Evolutionary conservation across 2,888 invertebrate genomes (phyloP).

Genomic region (Plusia festucae): DNA sequence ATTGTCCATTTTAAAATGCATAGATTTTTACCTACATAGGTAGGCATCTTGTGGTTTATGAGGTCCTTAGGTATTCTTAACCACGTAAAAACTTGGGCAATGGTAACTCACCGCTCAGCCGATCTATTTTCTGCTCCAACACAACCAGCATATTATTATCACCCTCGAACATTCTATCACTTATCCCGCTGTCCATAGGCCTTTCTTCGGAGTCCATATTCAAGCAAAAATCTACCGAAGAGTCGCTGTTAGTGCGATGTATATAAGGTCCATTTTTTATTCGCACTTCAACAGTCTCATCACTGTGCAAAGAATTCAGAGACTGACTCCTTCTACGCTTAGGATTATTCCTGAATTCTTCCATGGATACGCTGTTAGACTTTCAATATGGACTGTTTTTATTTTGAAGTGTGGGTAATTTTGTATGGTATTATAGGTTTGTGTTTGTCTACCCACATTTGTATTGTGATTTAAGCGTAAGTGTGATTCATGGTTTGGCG

Average conservation of each 20-base stretch:
- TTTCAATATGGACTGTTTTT: not conserved
- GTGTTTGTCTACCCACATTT: not conserved
- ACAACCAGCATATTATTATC: slow-evolving; percentile 63
- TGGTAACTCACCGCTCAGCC: slow-evolving; percentile 74
- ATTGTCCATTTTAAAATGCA: no score
- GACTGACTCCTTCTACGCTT: slow-evolving; percentile 35
- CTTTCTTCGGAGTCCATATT: slow-evolving; percentile 60
- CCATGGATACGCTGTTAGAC: slow-evolving; percentile 27
- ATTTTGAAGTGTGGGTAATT: not conserved
- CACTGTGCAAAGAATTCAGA: slow-evolving; percentile 38
- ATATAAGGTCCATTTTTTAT: slow-evolving; percentile 17
- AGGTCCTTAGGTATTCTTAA: no score
- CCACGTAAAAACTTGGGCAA: no score
- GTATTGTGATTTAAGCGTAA: no score
- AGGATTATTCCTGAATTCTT: not conserved
- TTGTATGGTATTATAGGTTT: not conserved
- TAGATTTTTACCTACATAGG: no score
- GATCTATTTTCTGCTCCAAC: slow-evolving; percentile 77
- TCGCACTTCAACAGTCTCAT: slow-evolving; percentile 28
- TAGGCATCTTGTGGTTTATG: no score
- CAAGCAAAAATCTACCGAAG: slow-evolving; percentile 59
- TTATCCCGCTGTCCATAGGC: slow-evolving; percentile 61
- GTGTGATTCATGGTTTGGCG: no score
- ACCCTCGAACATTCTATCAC: slow-evolving; percentile 55
- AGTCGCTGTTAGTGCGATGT: slow-evolving; percentile 60